Evolutionary conservation across 2,888 invertebrate species (phyloP).

Genomic region (Pristionchus maxplancki): DNA sequence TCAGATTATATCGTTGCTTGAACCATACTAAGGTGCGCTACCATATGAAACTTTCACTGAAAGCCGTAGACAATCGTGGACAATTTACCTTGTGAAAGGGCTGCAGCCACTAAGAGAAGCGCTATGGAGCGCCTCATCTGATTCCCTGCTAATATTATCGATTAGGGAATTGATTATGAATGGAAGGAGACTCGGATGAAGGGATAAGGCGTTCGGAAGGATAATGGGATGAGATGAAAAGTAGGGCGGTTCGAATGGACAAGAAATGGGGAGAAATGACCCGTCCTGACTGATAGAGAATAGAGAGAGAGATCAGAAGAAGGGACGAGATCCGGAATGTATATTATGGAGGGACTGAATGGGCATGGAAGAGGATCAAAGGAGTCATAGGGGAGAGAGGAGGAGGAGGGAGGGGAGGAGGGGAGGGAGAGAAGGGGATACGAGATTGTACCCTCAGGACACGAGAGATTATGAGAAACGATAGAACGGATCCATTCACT

Average conservation of each 20-base stretch:
- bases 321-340: slow-evolving; percentile 6
- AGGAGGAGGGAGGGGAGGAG: background rate
- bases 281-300: slow-evolving; percentile 32
- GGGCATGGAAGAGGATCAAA: slow-evolving; percentile 16
- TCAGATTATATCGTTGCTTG: background rate
- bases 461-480: slow-evolving; percentile 25
- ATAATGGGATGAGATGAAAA: slow-evolving; percentile 30
- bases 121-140: slow-evolving; percentile 60
- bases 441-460: slow-evolving; percentile 33
- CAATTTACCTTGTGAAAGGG: slow-evolving; percentile 52
- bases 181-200: background rate
- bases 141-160: slow-evolving; percentile 1
- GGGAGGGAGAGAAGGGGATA: background rate
- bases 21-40: background rate
- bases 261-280: slow-evolving; percentile 9
- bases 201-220: slow-evolving; percentile 9
- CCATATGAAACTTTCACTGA: background rate
- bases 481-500: slow-evolving; percentile 27
- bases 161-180: background rate
- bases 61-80: too few species aligned
- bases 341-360: slow-evolving; percentile 2
- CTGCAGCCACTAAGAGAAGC: slow-evolving; percentile 56
- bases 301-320: slow-evolving; percentile 30
- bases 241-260: background rate
- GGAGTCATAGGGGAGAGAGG: background rate